Evolutionary conservation across 2,888 invertebrate species (phyloP), one percentile per base, ranked within the genome.

Genomic region (Trisateles emortualis): DNA sequence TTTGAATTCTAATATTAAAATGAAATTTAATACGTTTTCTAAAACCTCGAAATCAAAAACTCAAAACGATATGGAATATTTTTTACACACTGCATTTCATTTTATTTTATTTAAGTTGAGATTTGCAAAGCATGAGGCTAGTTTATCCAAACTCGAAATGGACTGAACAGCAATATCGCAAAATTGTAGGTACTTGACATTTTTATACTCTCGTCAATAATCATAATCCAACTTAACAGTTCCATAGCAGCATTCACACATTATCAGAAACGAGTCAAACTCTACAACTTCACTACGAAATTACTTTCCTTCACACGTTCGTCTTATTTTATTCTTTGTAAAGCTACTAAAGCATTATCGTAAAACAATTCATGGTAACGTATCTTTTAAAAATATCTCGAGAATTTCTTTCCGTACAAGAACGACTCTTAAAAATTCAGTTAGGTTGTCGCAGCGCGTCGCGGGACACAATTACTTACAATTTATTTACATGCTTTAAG

Each of bases 401-500:
- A 24, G 39, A 33, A 51, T 40, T 36, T 49, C 40, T 44, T 35
- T 16, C 29, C 33, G 19, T 19, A 22, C 36, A 43, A 29, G 38
- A 43, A 35, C 26, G 40, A 59, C 46, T 57, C 53, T 59, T 59
- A 64, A 71, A 70, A 63, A 74, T 62, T 70, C 72, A 63, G 69
- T 61, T 43, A 24, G 60, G 24, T 43, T 45, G 52, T 68, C 50
- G 33, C 63, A 64, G 65, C 64, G 71, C 72, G 81, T 72, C 79
- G 71, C 59, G 66, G 62, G 71, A 74, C 71, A 78, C 83, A 87
- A 88, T 88, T 87, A 86, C 79, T 69, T 65, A 78, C 76, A 87
- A 89, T 89, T 88, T 88, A 89, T 88, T 84, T 83, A 77, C 80
- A 77, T 78, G 70, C 70, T 68, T 71, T 53, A 63, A 58, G 56